Evolutionary conservation across 2,113 vertebrate genomes (phyloP).

Genomic region (Siniperca knerii): DNA sequence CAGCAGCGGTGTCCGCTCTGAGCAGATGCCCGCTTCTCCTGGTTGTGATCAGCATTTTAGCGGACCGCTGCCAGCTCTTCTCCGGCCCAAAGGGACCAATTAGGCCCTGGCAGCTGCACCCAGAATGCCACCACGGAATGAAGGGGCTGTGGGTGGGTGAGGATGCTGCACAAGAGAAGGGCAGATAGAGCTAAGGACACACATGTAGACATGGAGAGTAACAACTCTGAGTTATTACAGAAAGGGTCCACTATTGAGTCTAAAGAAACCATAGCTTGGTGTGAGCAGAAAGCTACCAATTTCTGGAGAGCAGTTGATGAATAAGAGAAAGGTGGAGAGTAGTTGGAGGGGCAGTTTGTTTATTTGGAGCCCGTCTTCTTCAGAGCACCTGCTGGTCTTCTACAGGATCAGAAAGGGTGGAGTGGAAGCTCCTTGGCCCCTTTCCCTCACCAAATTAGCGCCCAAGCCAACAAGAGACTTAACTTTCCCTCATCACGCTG

Average conservation of each 20-base stretch:
- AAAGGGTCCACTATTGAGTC: background rate
- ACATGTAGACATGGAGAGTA: constrained; percentile 4
- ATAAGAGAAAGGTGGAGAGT: background rate
- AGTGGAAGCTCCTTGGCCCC: constrained; percentile 34
- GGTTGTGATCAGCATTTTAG: constrained; percentile 69
- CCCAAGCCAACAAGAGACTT: constrained; percentile 35
- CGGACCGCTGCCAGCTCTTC: constrained; percentile 60
- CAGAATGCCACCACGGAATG: constrained; percentile 62
- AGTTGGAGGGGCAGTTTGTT: constrained; percentile 22
- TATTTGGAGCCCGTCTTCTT: constrained; percentile 22
- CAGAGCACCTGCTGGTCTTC: constrained; percentile 57
- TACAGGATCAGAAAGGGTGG: constrained; percentile 27
- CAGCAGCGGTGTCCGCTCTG: constrained; percentile 57
- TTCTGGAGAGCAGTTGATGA: background rate
- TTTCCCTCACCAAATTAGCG: constrained; percentile 66
- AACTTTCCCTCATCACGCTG: constrained; percentile 35
- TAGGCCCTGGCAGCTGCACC: constrained; percentile 81
- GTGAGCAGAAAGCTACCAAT: background rate
- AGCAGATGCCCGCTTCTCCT: constrained; percentile 79
- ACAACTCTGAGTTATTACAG: constrained; percentile 11
- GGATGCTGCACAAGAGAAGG: constrained; percentile 53
- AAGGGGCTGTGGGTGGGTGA: constrained; percentile 42
- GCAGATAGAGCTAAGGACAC: constrained; percentile 42
- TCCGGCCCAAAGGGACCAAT: constrained; percentile 83
- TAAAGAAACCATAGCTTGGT: background rate